Conservation (phyloP, 2,888 invertebrate genomes). For the Caenorhabditis panamensis region DNA sequence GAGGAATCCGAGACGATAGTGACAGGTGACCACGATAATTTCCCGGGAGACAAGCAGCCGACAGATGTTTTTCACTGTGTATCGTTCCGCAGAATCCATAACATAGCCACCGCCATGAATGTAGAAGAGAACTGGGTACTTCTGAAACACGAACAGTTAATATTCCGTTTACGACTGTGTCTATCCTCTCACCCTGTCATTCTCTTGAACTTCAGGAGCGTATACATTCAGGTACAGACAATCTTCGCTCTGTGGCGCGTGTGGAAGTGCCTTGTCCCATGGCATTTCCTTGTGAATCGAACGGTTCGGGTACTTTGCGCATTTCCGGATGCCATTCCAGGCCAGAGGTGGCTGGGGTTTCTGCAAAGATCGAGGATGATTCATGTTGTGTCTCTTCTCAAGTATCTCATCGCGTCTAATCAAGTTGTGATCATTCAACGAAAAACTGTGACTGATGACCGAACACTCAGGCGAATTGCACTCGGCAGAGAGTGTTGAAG, state of each 20-base stretch:
- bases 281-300: slow-evolving; percentile 74
- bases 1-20: slow-evolving; percentile 78
- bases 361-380: slow-evolving; percentile 52
- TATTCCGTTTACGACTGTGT: not conserved
- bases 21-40: slow-evolving; percentile 77
- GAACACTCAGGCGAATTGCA: slow-evolving; percentile 24
- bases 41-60: slow-evolving; percentile 74
- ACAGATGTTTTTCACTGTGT: slow-evolving; percentile 69
- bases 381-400: not conserved
- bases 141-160: slow-evolving; percentile 53
- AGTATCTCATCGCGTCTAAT: not conserved
- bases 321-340: slow-evolving; percentile 67
- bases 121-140: slow-evolving; percentile 78
- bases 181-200: slow-evolving; percentile 58
- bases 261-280: slow-evolving; percentile 72
- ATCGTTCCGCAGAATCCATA: slow-evolving; percentile 72
- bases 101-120: slow-evolving; percentile 79
- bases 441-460: slow-evolving; percentile 13
- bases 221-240: slow-evolving; percentile 77
- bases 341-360: slow-evolving; percentile 68
- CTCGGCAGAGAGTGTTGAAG: slow-evolving; percentile 45
- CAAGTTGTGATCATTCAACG: not conserved
- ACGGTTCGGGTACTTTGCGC: slow-evolving; percentile 67
- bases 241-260: slow-evolving; percentile 68
- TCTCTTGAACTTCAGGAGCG: slow-evolving; percentile 64